Base-by-base conservation (phyloP, 1,140 invertebrate genomes). In the Stegodyphus dumicola region DNA sequence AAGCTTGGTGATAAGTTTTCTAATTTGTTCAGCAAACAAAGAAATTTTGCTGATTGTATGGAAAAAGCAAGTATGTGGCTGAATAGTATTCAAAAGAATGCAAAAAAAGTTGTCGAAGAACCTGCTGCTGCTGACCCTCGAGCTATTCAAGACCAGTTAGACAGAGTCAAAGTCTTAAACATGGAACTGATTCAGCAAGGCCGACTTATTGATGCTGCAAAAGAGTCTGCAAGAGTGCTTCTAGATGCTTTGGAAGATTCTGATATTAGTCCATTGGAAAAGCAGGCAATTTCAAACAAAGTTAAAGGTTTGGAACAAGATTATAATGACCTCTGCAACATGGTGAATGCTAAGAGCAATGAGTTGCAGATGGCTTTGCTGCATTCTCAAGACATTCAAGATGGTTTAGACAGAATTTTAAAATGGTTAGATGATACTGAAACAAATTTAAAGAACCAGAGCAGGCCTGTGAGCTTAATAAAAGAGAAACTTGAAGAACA, bases 351-450 rank as follows among this genome's bases (percentile, higher is more conserved):
- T 6, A 94, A 95, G n/a, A 97, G 96, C 88, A 93, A 95, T 87
- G 93, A 94, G 66, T 91, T 99, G 69, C 96, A 98, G 88, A 95
- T 95, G 0, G 96, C 96, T 0, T 91, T 98, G 54, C 94, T 97
- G 7, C 96, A 98, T 90, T 96, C 96, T 77, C 97, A 98, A 91
- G 96, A 96, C n/a, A 94, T 98, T 11, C 95, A 98, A 90, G 96
- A 98, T 90, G 96, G 96, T 9, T 92, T 98, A 0, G 96, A 98
- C 88, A 93, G 94, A 76, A 92, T 98, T 9, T 93, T 95, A 6
- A 90, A 92, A 70, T 98, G 97, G 97, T 91, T 98, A 54, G 94
- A 94, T 85, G 94, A 94, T 87, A 94, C 95, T 9, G 96, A 98
- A 89, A 94, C 93, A 87, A 94, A 94, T 88, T 94, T 87, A 87